phyloP scores from a whole-genome alignment of 2,888 invertebrate species.

The Euphydryas editha region DNA sequence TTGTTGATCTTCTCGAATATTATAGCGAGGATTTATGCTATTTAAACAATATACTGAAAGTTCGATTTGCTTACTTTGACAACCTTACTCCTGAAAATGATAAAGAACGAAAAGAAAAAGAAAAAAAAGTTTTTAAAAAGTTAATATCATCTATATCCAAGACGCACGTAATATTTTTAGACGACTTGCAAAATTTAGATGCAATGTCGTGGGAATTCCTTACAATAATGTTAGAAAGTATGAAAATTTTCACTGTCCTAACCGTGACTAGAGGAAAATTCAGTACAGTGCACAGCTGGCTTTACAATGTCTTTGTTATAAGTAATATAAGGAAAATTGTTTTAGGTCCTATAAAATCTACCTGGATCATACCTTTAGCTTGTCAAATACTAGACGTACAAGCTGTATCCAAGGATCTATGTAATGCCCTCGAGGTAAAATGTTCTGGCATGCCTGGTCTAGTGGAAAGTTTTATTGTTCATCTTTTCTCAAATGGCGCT shows the following conservation, averaged over 20 bases:
- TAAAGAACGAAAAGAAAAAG: constrained; percentile 62
- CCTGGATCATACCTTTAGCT: constrained; percentile 77
- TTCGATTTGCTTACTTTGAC: constrained; percentile 78
- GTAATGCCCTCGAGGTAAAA: constrained; percentile 69
- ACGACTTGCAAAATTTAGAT: constrained; percentile 80
- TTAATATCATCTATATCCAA: constrained; percentile 62
- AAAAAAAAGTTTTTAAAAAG: constrained; percentile 64
- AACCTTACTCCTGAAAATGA: constrained; percentile 65
- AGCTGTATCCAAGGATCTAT: constrained; percentile 81
- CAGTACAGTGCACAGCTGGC: constrained; percentile 64
- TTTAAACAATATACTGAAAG: constrained; percentile 79
- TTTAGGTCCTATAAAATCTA: constrained; percentile 65
- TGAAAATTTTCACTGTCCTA: constrained; percentile 65
- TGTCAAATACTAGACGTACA: constrained; percentile 85
- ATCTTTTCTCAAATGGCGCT: constrained; percentile 77
- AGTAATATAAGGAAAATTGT: constrained; percentile 69
- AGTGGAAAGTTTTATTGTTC: constrained; percentile 78
- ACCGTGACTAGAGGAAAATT: constrained; percentile 71
- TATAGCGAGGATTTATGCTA: constrained; percentile 79
- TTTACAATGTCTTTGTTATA: constrained; percentile 70
- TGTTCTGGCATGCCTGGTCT: constrained; percentile 81
- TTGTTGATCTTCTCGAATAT: constrained; percentile 58
- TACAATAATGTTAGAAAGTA: constrained; percentile 59
- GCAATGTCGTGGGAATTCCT: constrained; percentile 72
- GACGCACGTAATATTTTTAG: constrained; percentile 70